Base-by-base conservation (phyloP, 2,113 vertebrate genomes). In the Phylloscopus trochiloides region DNA sequence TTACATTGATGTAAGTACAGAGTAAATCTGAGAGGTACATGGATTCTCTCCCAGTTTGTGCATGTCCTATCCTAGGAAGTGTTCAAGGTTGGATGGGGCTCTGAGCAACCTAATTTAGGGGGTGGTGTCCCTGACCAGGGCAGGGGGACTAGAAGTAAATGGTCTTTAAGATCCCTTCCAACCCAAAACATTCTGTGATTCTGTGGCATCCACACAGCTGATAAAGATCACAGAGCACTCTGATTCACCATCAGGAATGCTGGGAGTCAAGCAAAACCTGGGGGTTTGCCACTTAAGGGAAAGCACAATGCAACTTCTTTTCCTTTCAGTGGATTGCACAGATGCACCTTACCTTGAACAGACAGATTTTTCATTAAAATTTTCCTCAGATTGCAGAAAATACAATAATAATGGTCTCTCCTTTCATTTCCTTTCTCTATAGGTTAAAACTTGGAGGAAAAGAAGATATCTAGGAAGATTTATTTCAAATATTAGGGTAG, bases 281-380 rank as follows among this genome's bases (percentile, higher is more conserved):
- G 0, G 1, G 4, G 3, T 76, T 63, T 10, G 1, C 13, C 15
- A 26, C 6, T 20, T 22, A 40, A 7, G 15, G 8, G 8, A 55
- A 5, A 71, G 5, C 2, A 5, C 5, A 55, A 4, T 22, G n/a
- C 21, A 77, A 7, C 2, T 40, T 16, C 5, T 18, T 82, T 59
- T 38, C 17, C 31, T 73, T 86, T 34, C 70, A 72, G 11, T 50
- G 34, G 2, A 34, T 54, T 21, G 51, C 24, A 32, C 1, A 0
- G 21, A 50, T 13, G 32, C 13, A 81, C 12, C 28, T 43, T 51
- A n/a, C 21, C 24, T 75, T 68, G 24, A 58, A 32, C 12, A 42
- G 8, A 32, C 3, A 59, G 3, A 67, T 57, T 63, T 84, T 90
- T 75, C 58, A 29, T 50, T 12, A 43, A 73, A 73, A 29, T 36